Evolutionary conservation across 2,113 vertebrate species (phyloP).

Genomic region (Picathartes gymnocephalus): DNA sequence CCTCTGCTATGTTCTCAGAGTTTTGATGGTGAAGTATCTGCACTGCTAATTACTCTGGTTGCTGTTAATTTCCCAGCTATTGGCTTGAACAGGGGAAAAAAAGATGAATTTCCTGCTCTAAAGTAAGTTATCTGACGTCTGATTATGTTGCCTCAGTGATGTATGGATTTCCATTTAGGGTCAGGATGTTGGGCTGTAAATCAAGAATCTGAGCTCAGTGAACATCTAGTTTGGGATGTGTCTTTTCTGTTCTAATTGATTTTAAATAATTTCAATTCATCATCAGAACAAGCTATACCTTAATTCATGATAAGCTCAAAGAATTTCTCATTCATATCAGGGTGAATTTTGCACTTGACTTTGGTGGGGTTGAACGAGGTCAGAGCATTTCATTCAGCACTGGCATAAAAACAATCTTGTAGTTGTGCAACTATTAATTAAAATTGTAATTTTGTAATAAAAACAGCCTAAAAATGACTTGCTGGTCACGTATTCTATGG

Average conservation of each 20-base stretch:
- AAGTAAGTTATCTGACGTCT: slow-evolving; percentile 3
- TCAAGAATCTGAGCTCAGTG: not conserved
- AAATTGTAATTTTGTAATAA: slow-evolving; percentile 56
- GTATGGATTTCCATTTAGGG: slow-evolving; percentile 30
- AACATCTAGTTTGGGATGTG: not conserved
- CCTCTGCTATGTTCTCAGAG: not conserved
- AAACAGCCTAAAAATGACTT: not conserved
- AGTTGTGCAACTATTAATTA: slow-evolving; percentile 11
- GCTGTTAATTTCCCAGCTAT: not conserved
- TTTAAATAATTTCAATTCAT: slow-evolving; percentile 10
- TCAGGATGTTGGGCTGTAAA: slow-evolving; percentile 22
- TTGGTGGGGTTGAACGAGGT: not conserved
- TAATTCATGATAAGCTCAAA: not conserved
- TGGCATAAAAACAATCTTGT: slow-evolving; percentile 14
- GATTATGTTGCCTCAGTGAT: not conserved
- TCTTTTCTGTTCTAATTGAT: slow-evolving; percentile 21
- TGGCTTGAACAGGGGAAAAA: not conserved
- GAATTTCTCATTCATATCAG: not conserved
- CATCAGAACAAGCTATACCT: slow-evolving; percentile 15
- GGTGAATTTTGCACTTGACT: slow-evolving; percentile 45
- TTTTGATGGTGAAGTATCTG: not conserved
- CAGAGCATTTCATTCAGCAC: not conserved
- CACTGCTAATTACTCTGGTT: not conserved
- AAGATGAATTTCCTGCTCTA: not conserved
- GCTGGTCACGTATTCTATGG: slow-evolving; percentile 23